Evolutionary conservation across 1,140 invertebrate species (phyloP), one percentile per base, ranked within the genome.

Genomic region (Heliconius himera): DNA sequence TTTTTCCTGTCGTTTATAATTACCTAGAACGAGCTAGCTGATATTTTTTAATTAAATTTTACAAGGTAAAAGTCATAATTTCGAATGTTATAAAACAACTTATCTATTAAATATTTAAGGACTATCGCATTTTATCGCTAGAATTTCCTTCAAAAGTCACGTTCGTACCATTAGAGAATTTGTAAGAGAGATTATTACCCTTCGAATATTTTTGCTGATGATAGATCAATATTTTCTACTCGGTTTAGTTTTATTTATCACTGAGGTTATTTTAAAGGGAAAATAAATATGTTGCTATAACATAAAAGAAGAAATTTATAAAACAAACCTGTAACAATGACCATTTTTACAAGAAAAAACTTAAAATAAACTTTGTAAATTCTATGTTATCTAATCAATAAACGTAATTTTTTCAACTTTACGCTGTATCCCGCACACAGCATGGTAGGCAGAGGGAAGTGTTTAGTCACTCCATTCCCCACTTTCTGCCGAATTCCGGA

Each of bases 91-190:
- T 74, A 51, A 70, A 78, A 76, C 75, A 74, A 79, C 70, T 79
- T 74, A 72, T 79, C 74, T 76, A 49, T 41, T 72, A 16, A 79
- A 66, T 70, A 77, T 77, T 79, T 75, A 70, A 80, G 51, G 36
- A 79, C 72, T 41, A 49, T 77, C 22, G 60, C 11, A 66, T 13
- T 82, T 82, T 74, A 82, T 76, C 76, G 54, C 20, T 71, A 16
- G 60, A 75, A 66, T 77, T 82, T 79, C 51, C 36, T 70, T 73
- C 36, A 66, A 79, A 79, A 76, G 70, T 82, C 81, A 79, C 81
- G 74, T 79, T 73, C 77, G 8, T 36, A 20, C 77, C 36, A 46
- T 79, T 70, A 46, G 38, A 54, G 77, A 79, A 29, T 70, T 79
- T 74, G 33, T 79, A 33, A 74, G 33, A 73, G 66, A 79, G 38